phyloP scores from a whole-genome alignment of 1,140 invertebrate genomes.

The Drosophila persimilis region DNA sequence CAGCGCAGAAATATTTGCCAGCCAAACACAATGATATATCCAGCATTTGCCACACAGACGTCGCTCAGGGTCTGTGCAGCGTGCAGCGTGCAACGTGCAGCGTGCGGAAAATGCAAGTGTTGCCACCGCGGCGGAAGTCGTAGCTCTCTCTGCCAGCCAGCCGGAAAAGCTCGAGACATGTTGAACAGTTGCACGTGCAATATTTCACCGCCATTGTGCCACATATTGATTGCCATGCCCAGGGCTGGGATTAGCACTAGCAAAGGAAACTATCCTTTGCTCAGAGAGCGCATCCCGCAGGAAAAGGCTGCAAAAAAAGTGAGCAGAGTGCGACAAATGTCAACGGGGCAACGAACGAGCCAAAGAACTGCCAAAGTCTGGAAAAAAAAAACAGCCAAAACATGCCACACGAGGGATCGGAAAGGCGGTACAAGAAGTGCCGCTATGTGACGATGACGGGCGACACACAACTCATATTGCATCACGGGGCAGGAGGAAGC shows the following conservation, averaged over 20 bases:
- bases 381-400: conserved; percentile 45
- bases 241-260: conserved; percentile 31
- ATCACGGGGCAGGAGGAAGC: conserved; percentile 24
- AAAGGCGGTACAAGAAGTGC: conserved; percentile 49
- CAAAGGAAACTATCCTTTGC: conserved; percentile 13
- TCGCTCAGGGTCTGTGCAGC: not conserved
- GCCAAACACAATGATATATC: conserved; percentile 77
- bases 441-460: conserved; percentile 68
- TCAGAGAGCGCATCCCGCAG: conserved; percentile 22
- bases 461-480: conserved; percentile 67
- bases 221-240: conserved; percentile 54
- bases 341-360: conserved; percentile 43
- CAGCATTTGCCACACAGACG: conserved; percentile 53
- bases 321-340: conserved; percentile 59
- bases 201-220: conserved; percentile 57
- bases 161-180: conserved; percentile 68
- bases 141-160: conserved; percentile 51
- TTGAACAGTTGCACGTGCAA: conserved; percentile 58
- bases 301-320: conserved; percentile 8
- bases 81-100: conserved; percentile 17
- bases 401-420: conserved; percentile 13
- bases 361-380: conserved; percentile 45
- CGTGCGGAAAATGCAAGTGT: conserved; percentile 74
- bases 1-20: conserved; percentile 65
- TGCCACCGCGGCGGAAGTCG: conserved; percentile 65